Evolutionary conservation across 2,888 invertebrate species (phyloP).

Genomic region (Arctia plantaginis): DNA sequence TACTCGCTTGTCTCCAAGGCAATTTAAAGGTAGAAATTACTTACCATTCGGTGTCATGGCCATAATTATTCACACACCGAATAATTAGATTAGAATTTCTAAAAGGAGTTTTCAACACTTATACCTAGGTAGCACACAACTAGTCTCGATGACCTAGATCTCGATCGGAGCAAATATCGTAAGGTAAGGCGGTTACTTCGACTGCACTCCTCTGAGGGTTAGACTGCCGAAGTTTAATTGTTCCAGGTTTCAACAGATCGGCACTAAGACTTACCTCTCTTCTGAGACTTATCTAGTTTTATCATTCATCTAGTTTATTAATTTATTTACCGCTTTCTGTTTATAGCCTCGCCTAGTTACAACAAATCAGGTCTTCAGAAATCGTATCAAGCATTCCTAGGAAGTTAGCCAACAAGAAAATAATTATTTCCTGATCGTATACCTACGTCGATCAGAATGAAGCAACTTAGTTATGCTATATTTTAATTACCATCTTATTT

Average conservation of each 20-base stretch:
- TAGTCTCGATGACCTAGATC: not conserved
- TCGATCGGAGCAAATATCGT: not conserved
- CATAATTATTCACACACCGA: not conserved
- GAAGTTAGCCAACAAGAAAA: not conserved
- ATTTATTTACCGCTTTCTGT: not conserved
- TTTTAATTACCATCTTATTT: not conserved
- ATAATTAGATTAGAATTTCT: not conserved
- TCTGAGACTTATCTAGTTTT: not conserved
- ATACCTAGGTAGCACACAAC: not conserved
- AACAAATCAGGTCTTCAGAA: not conserved
- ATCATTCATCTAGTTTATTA: not conserved
- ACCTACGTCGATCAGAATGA: not conserved
- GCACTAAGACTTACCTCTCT: not conserved
- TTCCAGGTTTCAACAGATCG: not conserved
- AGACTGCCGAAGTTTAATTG: not conserved
- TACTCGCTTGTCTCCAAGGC: not conserved
- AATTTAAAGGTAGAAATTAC: not conserved
- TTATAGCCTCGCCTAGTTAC: not conserved
- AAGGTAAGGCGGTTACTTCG: not conserved
- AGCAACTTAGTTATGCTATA: not conserved
- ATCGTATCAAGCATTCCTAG: not conserved
- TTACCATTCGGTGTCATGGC: not conserved
- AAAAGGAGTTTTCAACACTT: not conserved
- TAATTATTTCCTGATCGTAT: not conserved
- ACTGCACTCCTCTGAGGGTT: not conserved